These are phyloP conservation scores for Aleiodes testaceus DNA, from an alignment of 2,888 invertebrate genomes.

Conservation along the genomic window DNA sequence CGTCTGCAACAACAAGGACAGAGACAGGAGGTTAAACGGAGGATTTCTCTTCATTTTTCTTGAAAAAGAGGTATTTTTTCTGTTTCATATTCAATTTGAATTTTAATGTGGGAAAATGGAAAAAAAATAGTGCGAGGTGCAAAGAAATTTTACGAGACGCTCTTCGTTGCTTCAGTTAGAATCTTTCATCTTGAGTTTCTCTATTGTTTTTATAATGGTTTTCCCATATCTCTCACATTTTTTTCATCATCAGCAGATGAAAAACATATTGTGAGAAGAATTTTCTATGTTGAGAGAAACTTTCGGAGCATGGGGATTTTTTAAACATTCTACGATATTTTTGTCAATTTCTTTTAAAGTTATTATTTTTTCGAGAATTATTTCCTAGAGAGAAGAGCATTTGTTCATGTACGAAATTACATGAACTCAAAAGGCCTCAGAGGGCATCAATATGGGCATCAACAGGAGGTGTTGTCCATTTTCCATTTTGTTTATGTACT, in stretches of 20 bases:
- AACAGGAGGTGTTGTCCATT: not conserved
- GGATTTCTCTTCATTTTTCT: not conserved
- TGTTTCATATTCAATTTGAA: not conserved
- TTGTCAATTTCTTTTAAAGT: no score
- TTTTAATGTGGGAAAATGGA: not conserved
- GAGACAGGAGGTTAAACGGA: constrained; percentile 61
- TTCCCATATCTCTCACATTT: not conserved
- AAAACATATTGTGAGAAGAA: no score
- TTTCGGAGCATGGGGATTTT: no score
- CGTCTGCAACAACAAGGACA: constrained; percentile 71
- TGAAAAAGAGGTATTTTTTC: not conserved
- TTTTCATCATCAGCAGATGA: no score
- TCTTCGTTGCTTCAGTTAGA: not conserved
- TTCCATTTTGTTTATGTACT: not conserved
- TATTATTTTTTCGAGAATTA: no score
- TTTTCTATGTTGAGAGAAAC: no score
- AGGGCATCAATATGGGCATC: not conserved
- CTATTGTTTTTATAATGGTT: not conserved
- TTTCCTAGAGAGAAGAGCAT: not conserved
- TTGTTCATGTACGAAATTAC: not conserved
- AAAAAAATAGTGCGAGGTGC: no score
- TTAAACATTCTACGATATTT: no score
- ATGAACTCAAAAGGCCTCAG: not conserved
- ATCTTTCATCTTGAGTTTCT: not conserved
- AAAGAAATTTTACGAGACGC: constrained; percentile 17